A percentile compares a stretch with the other conserved stretches of the same genome.
Conservation (phyloP, 2,888 invertebrate species). For the Cosmia trapezina region DNA sequence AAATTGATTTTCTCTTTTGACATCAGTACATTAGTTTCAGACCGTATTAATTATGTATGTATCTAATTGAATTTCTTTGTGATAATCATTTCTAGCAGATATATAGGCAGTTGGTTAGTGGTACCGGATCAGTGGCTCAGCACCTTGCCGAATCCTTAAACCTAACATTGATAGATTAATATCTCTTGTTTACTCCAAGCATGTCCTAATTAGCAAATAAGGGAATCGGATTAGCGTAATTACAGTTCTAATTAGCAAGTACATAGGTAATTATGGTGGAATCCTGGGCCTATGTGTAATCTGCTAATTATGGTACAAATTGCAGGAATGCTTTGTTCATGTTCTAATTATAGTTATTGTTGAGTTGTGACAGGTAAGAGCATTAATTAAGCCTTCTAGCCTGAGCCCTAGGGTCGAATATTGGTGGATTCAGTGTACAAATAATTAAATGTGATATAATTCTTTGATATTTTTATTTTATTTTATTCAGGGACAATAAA, state of each 20-base stretch:
- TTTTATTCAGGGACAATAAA: too few relatives aligned
- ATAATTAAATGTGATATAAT: too few relatives aligned
- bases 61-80: not conserved
- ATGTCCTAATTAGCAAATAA: conserved; percentile 42
- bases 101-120: not conserved
- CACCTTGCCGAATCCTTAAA: not conserved
- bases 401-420: not conserved
- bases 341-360: conserved; percentile 30
- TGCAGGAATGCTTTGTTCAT: conserved; percentile 25
- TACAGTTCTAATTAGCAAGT: conserved; percentile 36
- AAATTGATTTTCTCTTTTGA: not conserved
- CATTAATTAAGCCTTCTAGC: conserved; percentile 22
- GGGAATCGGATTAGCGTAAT: conserved; percentile 49
- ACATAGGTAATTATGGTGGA: conserved; percentile 33
- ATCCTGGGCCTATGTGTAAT: conserved; percentile 33
- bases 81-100: not conserved
- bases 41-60: not conserved
- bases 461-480: too few relatives aligned
- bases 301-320: conserved; percentile 24
- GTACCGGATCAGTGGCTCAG: too few relatives aligned
- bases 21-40: not conserved
- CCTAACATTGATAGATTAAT: conserved; percentile 17
- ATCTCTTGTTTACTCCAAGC: conserved; percentile 16
- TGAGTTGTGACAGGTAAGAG: not conserved
- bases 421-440: too few relatives aligned